Conservation (phyloP, 2,113 vertebrate species). For the Litocranius walleri region DNA sequence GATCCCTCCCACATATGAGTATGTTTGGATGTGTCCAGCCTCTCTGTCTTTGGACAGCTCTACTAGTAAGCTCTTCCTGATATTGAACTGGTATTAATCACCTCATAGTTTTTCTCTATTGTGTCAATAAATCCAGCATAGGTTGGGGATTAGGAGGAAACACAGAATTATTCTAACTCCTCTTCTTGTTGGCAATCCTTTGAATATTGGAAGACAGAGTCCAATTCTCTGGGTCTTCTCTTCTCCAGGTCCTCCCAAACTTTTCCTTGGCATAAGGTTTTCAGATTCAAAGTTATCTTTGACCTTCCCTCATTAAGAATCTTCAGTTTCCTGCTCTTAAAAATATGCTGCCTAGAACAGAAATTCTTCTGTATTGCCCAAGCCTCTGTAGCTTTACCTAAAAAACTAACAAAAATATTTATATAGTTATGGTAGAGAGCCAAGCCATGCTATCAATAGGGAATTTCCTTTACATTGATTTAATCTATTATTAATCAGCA, state of each 20-base stretch:
- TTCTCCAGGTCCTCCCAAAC: not conserved
- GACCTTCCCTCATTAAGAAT: not conserved
- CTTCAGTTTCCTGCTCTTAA: not conserved
- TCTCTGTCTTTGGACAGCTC: not conserved
- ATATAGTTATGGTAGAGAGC: not conserved
- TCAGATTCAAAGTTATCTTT: not conserved
- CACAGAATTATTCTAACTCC: not conserved
- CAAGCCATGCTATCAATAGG: not conserved
- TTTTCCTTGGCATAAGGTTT: not conserved
- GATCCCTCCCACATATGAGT: not conserved
- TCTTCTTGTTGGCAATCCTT: not conserved
- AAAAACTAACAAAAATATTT: not conserved
- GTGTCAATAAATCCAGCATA: not conserved
- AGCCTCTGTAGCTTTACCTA: not conserved
- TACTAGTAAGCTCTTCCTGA: not conserved
- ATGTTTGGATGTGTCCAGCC: not conserved
- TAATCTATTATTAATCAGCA: not conserved
- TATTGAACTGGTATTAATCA: not conserved
- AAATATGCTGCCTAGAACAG: not conserved
- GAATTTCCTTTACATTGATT: not conserved
- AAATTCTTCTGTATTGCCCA: not conserved
- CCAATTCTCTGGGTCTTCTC: not conserved
- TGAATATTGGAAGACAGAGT: not conserved
- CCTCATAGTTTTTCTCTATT: not conserved
- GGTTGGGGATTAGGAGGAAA: fast-evolving